Evolutionary conservation across 2,113 vertebrate species (phyloP).

Genomic region (Madoqua kirkii): DNA sequence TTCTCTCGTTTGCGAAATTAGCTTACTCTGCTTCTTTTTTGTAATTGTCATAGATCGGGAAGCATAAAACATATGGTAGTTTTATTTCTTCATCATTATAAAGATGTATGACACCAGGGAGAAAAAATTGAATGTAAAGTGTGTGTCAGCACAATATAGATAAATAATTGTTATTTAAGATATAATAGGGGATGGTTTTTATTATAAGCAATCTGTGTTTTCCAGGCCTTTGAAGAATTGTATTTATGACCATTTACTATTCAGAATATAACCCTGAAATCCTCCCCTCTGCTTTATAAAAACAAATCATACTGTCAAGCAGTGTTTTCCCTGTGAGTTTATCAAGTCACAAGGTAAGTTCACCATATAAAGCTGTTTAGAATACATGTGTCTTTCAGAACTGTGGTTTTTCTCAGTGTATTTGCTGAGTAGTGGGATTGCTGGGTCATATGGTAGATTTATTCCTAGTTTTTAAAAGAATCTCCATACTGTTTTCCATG

Average conservation of each 20-base stretch:
- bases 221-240: not conserved
- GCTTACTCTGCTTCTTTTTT: not conserved
- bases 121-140: not conserved
- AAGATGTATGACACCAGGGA: not conserved
- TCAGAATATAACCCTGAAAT: not conserved
- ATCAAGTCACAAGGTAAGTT: not conserved
- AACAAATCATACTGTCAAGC: not conserved
- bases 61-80: not conserved
- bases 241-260: not conserved
- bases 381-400: not conserved
- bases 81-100: slow-evolving; percentile 7
- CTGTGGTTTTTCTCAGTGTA: no score
- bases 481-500: no score
- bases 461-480: no score
- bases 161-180: not conserved
- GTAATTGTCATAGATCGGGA: not conserved
- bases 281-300: not conserved
- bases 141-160: not conserved
- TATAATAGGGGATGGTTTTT: not conserved
- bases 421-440: no score
- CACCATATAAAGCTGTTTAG: not conserved
- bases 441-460: no score
- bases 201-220: not conserved
- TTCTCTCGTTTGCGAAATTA: not conserved
- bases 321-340: not conserved